Conservation (phyloP, 1,140 invertebrate genomes). For the Zaprionus camerounensis region DNA sequence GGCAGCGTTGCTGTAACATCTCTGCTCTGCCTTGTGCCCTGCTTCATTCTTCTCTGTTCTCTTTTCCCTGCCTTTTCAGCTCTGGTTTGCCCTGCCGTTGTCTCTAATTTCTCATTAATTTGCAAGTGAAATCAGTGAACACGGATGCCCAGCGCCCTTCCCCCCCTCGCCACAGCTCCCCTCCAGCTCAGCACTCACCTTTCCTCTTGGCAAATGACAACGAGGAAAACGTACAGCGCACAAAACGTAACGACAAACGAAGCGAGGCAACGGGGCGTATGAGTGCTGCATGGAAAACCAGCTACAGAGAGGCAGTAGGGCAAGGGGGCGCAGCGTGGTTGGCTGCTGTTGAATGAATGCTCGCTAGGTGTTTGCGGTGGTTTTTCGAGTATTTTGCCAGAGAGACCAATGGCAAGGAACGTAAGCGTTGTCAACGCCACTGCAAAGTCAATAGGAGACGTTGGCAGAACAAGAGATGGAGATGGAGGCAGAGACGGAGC, state of each 20-base stretch:
- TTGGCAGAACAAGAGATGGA: neutral
- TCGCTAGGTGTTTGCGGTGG: constrained; percentile 79
- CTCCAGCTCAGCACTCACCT: neutral
- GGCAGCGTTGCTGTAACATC: neutral
- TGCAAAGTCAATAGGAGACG: constrained; percentile 71
- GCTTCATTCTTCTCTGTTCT: constrained; percentile 3
- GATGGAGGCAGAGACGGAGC: neutral
- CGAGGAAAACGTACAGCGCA: constrained; percentile 46
- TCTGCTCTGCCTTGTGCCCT: neutral
- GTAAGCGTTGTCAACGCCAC: constrained; percentile 72
- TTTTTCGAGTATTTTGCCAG: constrained; percentile 74
- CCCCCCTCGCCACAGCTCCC: no score
- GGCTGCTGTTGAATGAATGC: constrained; percentile 63
- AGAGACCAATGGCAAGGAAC: constrained; percentile 55
- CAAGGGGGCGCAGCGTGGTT: constrained; percentile 5
- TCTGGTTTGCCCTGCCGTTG: constrained; percentile 58
- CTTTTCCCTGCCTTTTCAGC: constrained; percentile 5
- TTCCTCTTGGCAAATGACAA: constrained; percentile 55
- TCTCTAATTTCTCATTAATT: constrained; percentile 84
- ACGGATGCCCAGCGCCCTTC: constrained; percentile 23
- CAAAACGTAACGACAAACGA: constrained; percentile 70
- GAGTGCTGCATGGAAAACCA: constrained; percentile 64
- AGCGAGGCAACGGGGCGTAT: constrained; percentile 78
- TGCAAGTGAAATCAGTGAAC: constrained; percentile 83
- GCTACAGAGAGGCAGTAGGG: neutral